These are phyloP conservation scores for Slavum lentiscoides DNA, from an alignment of 2,888 invertebrate species.

Conservation along the genomic window DNA sequence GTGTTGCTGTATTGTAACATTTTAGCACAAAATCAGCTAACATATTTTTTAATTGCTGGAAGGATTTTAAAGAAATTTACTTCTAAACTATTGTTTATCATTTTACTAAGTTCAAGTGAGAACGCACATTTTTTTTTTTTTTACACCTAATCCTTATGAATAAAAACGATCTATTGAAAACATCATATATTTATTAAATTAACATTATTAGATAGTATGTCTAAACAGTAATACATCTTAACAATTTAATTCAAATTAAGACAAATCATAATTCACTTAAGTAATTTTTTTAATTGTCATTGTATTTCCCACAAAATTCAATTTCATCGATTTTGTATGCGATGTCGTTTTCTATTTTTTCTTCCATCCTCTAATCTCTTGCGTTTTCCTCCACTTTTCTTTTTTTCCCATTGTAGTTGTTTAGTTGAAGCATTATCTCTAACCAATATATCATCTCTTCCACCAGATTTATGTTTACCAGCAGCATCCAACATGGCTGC, in stretches of 20 bases:
- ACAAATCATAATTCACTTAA: not conserved
- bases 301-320: not conserved
- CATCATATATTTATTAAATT: slow-evolving; percentile 31
- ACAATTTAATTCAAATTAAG: not conserved
- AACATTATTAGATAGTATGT: slow-evolving; percentile 23
- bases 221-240: not conserved
- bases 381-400: slow-evolving; percentile 57
- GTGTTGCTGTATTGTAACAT: slow-evolving; percentile 73
- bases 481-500: slow-evolving; percentile 84
- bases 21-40: slow-evolving; percentile 9
- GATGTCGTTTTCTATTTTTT: slow-evolving; percentile 44
- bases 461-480: slow-evolving; percentile 70
- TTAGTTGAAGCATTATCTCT: slow-evolving; percentile 76
- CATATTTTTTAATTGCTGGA: slow-evolving; percentile 32
- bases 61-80: slow-evolving; percentile 1
- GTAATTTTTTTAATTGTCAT: not conserved
- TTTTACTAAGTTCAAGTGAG: slow-evolving; percentile 12
- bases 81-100: slow-evolving; percentile 16
- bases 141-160: slow-evolving; percentile 25
- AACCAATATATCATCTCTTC: slow-evolving; percentile 72
- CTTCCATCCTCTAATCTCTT: slow-evolving; percentile 42
- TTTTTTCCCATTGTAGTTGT: slow-evolving; percentile 82
- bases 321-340: slow-evolving; percentile 14
- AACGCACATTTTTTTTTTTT: slow-evolving; percentile 36
- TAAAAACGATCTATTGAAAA: slow-evolving; percentile 36